Conservation (phyloP, 2,888 invertebrate species). For the Trissolcus japonicus region DNA sequence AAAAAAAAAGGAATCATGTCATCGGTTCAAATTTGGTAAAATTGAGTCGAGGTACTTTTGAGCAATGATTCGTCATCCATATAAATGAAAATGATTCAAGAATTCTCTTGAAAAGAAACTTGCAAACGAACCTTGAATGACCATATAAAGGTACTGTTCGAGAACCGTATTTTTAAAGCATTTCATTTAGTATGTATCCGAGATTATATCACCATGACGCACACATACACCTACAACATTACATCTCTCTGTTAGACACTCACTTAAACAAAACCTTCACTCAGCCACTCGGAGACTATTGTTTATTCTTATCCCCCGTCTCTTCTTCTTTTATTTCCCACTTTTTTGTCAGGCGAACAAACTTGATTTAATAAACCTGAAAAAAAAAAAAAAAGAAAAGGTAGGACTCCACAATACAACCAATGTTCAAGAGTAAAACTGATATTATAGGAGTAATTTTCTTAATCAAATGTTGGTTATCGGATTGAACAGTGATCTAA, state of each 20-base stretch:
- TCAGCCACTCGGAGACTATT: not conserved
- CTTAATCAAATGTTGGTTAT: too few species aligned
- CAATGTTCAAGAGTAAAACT: too few species aligned
- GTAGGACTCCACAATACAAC: too few species aligned
- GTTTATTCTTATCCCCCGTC: not conserved
- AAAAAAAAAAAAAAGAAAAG: not conserved
- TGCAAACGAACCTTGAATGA: conserved; percentile 49
- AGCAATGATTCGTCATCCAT: conserved; percentile 55
- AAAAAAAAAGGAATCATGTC: conserved; percentile 20
- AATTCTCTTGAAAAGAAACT: conserved; percentile 55
- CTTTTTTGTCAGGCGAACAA: not conserved
- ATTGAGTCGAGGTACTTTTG: conserved; percentile 41
- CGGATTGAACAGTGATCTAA: too few species aligned
- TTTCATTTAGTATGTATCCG: conserved; percentile 57
- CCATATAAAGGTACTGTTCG: conserved; percentile 54
- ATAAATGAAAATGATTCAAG: conserved; percentile 56
- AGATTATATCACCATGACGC: conserved; percentile 57
- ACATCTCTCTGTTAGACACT: conserved; percentile 30
- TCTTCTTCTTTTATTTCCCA: not conserved
- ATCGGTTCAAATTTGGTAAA: conserved; percentile 43
- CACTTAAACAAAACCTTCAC: conserved; percentile 4
- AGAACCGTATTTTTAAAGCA: conserved; percentile 54
- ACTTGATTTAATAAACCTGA: not conserved
- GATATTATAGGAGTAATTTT: too few species aligned
- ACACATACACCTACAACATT: conserved; percentile 48